Conservation (phyloP, 2,888 invertebrate genomes). For the Eulithis prunata region DNA sequence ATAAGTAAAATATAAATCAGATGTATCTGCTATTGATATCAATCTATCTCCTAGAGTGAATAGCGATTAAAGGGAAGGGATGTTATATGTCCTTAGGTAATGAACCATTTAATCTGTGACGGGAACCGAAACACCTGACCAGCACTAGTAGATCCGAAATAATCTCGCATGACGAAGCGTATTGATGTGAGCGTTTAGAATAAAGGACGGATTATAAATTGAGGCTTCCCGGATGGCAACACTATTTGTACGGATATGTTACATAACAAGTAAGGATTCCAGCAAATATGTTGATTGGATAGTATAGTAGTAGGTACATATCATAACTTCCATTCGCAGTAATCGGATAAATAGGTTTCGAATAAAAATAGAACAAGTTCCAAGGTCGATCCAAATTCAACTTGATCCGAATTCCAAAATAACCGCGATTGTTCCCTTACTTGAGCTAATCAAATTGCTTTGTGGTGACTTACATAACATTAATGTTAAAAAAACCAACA, state of each 20-base stretch:
- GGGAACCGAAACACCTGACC: conserved; percentile 37
- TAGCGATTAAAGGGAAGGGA: conserved; percentile 16
- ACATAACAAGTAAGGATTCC: conserved; percentile 5
- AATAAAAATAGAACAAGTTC: not conserved
- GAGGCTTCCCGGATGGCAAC: conserved; percentile 35
- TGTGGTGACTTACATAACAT: too few species aligned
- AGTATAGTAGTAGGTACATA: too few species aligned
- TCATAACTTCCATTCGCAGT: too few species aligned
- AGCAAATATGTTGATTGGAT: too few species aligned
- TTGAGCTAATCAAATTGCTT: too few species aligned
- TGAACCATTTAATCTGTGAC: conserved; percentile 17
- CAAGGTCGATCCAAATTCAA: not conserved
- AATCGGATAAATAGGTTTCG: not conserved
- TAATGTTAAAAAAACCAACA: too few species aligned
- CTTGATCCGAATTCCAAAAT: not conserved
- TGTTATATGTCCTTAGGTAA: conserved; percentile 9
- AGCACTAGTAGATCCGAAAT: conserved; percentile 45
- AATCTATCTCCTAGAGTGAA: conserved; percentile 6
- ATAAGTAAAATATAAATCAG: too few species aligned
- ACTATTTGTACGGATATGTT: conserved; percentile 39
- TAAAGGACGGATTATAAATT: conserved; percentile 44
- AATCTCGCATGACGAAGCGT: conserved; percentile 48
- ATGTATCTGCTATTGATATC: not conserved
- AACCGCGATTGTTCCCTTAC: not conserved
- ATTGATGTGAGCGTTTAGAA: conserved; percentile 45